phyloP scores from a whole-genome alignment of 2,797 vertebrate species.

The Gadopsis marmoratus region DNA sequence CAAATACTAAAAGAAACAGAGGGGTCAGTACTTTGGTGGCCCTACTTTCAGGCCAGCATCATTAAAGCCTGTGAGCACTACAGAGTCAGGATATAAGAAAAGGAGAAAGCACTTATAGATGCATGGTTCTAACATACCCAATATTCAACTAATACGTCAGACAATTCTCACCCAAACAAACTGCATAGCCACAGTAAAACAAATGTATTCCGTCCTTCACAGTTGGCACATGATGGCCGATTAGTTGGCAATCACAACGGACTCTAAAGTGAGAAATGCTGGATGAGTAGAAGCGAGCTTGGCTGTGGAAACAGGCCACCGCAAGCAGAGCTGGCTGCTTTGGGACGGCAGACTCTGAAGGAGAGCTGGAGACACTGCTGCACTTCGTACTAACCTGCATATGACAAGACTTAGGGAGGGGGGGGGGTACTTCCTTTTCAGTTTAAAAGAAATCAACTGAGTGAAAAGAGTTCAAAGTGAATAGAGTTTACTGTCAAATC shows the following conservation, averaged over 20 bases:
- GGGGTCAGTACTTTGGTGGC: not conserved
- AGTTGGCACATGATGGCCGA: not conserved
- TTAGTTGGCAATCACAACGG: too few species aligned
- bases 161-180: not conserved
- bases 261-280: not conserved
- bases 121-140: not conserved
- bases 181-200: too few species aligned
- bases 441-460: too few species aligned
- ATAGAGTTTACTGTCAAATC: too few species aligned
- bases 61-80: not conserved
- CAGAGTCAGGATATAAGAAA: not conserved
- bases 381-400: not conserved
- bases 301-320: not conserved
- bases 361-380: not conserved
- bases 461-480: too few species aligned
- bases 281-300: too few species aligned
- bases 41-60: too few species aligned
- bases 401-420: too few species aligned
- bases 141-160: not conserved
- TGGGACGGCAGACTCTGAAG: not conserved
- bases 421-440: not conserved
- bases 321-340: not conserved
- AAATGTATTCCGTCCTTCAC: too few species aligned
- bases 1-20: not conserved
- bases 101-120: not conserved